Evolutionary conservation across 2,797 vertebrate species (phyloP).

Genomic region (Pangasius djambal): DNA sequence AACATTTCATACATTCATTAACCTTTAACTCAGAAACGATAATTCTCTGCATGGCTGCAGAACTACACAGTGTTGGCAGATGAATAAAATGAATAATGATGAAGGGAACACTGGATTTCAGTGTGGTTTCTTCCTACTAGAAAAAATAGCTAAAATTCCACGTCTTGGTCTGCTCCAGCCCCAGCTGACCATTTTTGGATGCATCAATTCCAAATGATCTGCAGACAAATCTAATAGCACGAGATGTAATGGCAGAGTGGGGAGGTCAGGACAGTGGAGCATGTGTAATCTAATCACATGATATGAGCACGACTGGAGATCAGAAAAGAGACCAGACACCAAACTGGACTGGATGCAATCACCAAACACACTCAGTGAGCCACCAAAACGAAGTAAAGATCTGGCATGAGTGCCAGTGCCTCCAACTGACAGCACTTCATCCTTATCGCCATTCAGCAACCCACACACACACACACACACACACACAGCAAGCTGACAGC

Average conservation of each 20-base stretch:
- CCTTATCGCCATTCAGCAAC: slow-evolving; percentile 40
- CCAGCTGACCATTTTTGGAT: neutral
- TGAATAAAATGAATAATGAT: neutral
- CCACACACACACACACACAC: slow-evolving; percentile 30
- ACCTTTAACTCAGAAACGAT: slow-evolving; percentile 29
- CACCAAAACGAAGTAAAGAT: slow-evolving; percentile 25
- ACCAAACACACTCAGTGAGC: slow-evolving; percentile 13
- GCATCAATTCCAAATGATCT: slow-evolving; percentile 10
- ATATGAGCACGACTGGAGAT: slow-evolving; percentile 22
- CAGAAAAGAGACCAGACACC: slow-evolving; percentile 31
- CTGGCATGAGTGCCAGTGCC: slow-evolving; percentile 34
- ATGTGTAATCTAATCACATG: slow-evolving; percentile 38
- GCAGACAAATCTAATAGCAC: slow-evolving; percentile 20
- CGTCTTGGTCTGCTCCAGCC: neutral
- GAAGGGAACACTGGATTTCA: neutral
- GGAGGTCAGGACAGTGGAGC: slow-evolving; percentile 4
- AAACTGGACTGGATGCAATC: slow-evolving; percentile 33
- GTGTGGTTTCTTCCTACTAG: neutral
- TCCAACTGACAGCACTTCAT: slow-evolving; percentile 50
- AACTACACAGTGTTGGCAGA: neutral
- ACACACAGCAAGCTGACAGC: slow-evolving; percentile 32
- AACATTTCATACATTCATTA: slow-evolving; percentile 31
- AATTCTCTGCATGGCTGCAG: slow-evolving; percentile 19
- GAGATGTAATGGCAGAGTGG: slow-evolving; percentile 4
- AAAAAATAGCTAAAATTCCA: neutral